phyloP scores from a whole-genome alignment of 2,113 vertebrate genomes.

The Laticauda colubrina region DNA sequence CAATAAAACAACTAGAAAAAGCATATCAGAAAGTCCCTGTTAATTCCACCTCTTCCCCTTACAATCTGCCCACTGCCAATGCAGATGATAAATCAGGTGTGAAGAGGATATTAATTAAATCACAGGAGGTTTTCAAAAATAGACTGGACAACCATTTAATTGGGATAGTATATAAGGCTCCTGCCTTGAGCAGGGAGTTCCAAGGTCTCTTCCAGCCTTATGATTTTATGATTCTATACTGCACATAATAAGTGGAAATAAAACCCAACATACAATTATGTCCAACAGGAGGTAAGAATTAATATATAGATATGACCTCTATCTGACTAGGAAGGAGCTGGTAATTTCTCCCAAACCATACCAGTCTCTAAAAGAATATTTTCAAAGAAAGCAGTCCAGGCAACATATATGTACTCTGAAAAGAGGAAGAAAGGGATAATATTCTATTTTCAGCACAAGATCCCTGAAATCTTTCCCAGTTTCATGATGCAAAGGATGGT shows the following conservation, averaged over 20 bases:
- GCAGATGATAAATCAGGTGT: not conserved
- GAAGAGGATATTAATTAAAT: not conserved
- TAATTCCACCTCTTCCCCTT: not conserved
- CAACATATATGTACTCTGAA: not conserved
- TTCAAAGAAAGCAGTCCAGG: not conserved
- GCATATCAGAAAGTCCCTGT: not conserved
- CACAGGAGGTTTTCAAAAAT: not conserved
- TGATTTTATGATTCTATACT: not conserved
- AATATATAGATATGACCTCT: not conserved
- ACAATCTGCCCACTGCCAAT: too few relatives aligned
- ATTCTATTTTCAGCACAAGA: not conserved
- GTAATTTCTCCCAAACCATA: not conserved
- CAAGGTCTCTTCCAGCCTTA: not conserved
- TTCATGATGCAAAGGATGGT: slow-evolving; percentile 25
- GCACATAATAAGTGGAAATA: not conserved
- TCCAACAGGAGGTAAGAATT: not conserved
- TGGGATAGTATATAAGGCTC: not conserved
- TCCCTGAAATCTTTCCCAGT: not conserved
- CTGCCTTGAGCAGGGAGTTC: not conserved
- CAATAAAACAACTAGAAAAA: not conserved
- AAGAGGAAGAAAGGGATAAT: not conserved
- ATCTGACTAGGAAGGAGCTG: not conserved
- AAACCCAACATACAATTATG: not conserved
- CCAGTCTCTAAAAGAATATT: not conserved
- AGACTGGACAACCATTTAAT: not conserved